phyloP scores from a whole-genome alignment of 2,888 invertebrate genomes.

The Psococerastis gibbosa region DNA sequence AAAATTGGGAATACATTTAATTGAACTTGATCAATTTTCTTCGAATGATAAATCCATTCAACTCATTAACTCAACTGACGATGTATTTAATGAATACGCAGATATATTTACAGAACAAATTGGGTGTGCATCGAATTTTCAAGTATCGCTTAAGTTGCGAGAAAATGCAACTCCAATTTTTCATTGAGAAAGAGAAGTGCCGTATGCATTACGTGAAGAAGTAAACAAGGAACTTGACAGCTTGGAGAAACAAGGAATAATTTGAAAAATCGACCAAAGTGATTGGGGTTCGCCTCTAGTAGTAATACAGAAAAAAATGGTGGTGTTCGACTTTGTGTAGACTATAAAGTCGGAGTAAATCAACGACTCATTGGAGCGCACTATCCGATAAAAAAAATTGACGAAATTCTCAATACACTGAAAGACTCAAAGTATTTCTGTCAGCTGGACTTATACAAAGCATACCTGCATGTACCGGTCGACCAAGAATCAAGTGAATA shows the following conservation, averaged over 20 bases:
- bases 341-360: slow-evolving; percentile 19
- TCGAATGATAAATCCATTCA: too few relatives aligned
- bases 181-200: slow-evolving; percentile 14
- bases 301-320: too few relatives aligned
- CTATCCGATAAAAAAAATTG: slow-evolving; percentile 15
- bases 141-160: slow-evolving; percentile 16
- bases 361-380: slow-evolving; percentile 16
- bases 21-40: too few relatives aligned
- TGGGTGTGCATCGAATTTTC: slow-evolving; percentile 16
- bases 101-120: slow-evolving; percentile 16
- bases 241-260: slow-evolving; percentile 14
- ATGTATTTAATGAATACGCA: too few relatives aligned
- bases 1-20: too few relatives aligned
- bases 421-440: too few relatives aligned
- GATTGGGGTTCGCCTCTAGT: slow-evolving; percentile 16
- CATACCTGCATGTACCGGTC: slow-evolving; percentile 16
- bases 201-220: slow-evolving; percentile 13
- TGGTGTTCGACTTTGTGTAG: slow-evolving; percentile 14
- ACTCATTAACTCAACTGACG: too few relatives aligned
- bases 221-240: slow-evolving; percentile 14
- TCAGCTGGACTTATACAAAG: slow-evolving; percentile 8
- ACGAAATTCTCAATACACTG: slow-evolving; percentile 14
- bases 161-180: slow-evolving; percentile 18
- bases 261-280: slow-evolving; percentile 11
- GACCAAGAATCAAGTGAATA: slow-evolving; percentile 16